Evolutionary conservation across 2,888 invertebrate genomes (phyloP), one percentile per base, ranked within the genome.

Genomic region (Saturnia pavonia): DNA sequence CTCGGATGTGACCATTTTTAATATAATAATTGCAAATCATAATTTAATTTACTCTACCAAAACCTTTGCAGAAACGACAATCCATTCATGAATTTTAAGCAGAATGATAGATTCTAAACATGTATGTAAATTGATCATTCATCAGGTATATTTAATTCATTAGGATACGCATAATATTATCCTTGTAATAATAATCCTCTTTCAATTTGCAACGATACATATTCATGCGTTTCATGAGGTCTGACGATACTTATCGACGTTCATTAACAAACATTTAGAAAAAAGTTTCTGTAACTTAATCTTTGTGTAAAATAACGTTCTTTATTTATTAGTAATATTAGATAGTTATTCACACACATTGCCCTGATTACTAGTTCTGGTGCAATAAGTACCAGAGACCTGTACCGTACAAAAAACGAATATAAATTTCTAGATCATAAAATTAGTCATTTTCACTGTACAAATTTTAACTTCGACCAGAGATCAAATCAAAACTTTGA

Each of bases 151-250:
- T 65, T 65, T 65, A 12, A 65, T 65, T 65, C 34, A 65, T 40
- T 40, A 40, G 40, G 34, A 19, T 65, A 34, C 63, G 40, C 19
- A 65, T 34, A 65, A 65, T 14, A 22, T 34, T 65, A 34, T 65
- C 63, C 8, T 65, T 34, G n/a, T 65, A 40, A 65, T n/a, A 19
- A 65, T 40, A 40, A 40, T 40, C 40, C 40, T 65, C 40, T 65
- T 60, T 19, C 19, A 65, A 1, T 19, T 65, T 40, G 7, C 11
- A 65, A 19, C 63, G 40, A 40, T 65, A 40, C 27, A 65, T 65
- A 65, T 65, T 65, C 63, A 65, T 65, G 57, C 25, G 40, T 40
- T 65, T 34, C 63, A 34, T 65, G 22, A 65, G 0, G n/a, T n/a
- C 40, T 65, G 40, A 34, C 63, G 19, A 40, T 40, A 11, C 19